A percentile compares a stretch with the other conserved stretches of the same genome.
phyloP scores from a whole-genome alignment of 2,888 invertebrate species.

The Andricus quercusramuli region DNA sequence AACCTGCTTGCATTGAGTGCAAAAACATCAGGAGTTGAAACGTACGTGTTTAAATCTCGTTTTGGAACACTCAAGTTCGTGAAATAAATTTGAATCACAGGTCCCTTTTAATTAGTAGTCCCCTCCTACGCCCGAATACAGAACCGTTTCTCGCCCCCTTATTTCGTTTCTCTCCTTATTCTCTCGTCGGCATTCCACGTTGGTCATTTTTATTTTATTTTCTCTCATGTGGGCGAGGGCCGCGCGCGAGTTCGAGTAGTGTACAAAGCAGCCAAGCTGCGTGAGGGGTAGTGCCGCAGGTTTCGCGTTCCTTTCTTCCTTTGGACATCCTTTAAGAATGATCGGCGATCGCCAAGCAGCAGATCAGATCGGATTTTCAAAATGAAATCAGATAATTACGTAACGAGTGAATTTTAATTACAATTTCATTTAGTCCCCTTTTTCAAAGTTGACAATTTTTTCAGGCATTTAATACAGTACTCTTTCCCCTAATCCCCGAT shows the following conservation, averaged over 20 bases:
- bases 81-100: constrained; percentile 26
- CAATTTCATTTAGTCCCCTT: too few relatives aligned
- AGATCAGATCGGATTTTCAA: not conserved
- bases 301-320: constrained; percentile 51
- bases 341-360: not conserved
- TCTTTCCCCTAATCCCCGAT: too few relatives aligned
- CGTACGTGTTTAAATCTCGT: too few relatives aligned
- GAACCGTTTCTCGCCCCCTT: constrained; percentile 38
- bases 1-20: too few relatives aligned
- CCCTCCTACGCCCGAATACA: constrained; percentile 22
- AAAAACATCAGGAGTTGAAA: too few relatives aligned
- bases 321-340: not conserved
- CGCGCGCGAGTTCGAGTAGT: constrained; percentile 27
- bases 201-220: constrained; percentile 73
- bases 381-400: not conserved
- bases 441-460: too few relatives aligned
- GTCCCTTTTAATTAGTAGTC: constrained; percentile 31
- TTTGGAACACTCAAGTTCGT: not conserved
- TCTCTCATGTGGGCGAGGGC: constrained; percentile 69
- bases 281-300: constrained; percentile 48
- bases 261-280: not conserved
- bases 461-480: too few relatives aligned
- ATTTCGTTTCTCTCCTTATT: constrained; percentile 29
- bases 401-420: too few relatives aligned
- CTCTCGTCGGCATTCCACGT: constrained; percentile 68